Evolutionary conservation across 2,888 invertebrate genomes (phyloP).

Genomic region (Yponomeuta malinellus): DNA sequence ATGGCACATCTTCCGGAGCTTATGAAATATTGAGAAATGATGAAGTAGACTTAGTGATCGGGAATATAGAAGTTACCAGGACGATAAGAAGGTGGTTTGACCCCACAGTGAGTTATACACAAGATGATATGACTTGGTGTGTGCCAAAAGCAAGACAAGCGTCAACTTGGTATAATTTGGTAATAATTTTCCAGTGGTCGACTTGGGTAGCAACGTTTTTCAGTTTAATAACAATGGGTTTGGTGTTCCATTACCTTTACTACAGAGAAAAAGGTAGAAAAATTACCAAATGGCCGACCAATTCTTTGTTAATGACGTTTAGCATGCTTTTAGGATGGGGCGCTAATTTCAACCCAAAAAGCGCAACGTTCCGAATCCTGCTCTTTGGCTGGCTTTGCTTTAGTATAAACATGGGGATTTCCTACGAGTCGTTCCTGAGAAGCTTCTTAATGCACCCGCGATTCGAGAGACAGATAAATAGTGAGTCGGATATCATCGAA

Average conservation of each 20-base stretch:
- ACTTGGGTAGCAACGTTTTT: slow-evolving; percentile 60
- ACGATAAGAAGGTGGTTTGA: slow-evolving; percentile 61
- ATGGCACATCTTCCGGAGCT: slow-evolving; percentile 59
- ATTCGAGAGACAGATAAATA: slow-evolving; percentile 68
- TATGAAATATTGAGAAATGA: slow-evolving; percentile 48
- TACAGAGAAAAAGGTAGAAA: slow-evolving; percentile 46
- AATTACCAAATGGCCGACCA: slow-evolving; percentile 62
- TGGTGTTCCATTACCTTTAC: slow-evolving; percentile 55
- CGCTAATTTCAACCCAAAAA: slow-evolving; percentile 54
- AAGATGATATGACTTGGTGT: slow-evolving; percentile 71
- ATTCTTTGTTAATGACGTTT: slow-evolving; percentile 62
- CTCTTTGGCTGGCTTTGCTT: slow-evolving; percentile 67
- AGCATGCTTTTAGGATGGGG: slow-evolving; percentile 69
- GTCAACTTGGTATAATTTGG: slow-evolving; percentile 63
- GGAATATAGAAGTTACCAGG: slow-evolving; percentile 66
- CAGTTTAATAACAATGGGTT: slow-evolving; percentile 50
- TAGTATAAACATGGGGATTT: slow-evolving; percentile 67
- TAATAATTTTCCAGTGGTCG: slow-evolving; percentile 66
- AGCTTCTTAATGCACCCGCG: slow-evolving; percentile 71
- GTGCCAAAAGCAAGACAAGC: slow-evolving; percentile 59
- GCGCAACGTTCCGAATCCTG: slow-evolving; percentile 56
- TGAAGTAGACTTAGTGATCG: slow-evolving; percentile 55
- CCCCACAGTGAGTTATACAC: slow-evolving; percentile 63
- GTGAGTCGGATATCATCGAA: slow-evolving; percentile 58
- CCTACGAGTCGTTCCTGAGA: slow-evolving; percentile 69